A percentile compares a stretch with the other conserved stretches of the same genome.
Conservation (phyloP, 2,888 invertebrate genomes). For the Poecilus cupreus region DNA sequence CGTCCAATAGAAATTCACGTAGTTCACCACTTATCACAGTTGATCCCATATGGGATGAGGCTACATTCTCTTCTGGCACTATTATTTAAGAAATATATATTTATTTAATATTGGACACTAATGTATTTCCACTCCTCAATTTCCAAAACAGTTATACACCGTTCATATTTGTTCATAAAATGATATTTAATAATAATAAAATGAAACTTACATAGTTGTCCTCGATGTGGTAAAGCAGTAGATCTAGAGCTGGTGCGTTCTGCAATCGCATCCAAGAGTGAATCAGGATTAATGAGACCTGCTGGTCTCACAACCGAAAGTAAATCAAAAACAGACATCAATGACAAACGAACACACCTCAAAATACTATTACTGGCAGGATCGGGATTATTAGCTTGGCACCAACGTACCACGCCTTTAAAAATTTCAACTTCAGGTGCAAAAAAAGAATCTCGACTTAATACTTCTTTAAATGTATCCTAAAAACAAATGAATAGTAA, state of each 20-base stretch:
- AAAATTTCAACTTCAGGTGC: slow-evolving; percentile 97
- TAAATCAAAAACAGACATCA: slow-evolving; percentile 92
- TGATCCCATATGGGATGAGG: slow-evolving; percentile 86
- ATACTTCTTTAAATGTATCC: slow-evolving; percentile 87
- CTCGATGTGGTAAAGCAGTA: slow-evolving; percentile 89
- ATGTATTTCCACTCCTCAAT: too few relatives aligned
- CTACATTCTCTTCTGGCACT: slow-evolving; percentile 96
- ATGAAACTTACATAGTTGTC: slow-evolving; percentile 79
- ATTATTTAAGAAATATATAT: too few relatives aligned
- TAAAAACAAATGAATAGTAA: slow-evolving; percentile 68
- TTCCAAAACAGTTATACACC: too few relatives aligned
- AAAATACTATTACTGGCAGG: slow-evolving; percentile 73
- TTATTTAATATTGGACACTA: too few relatives aligned
- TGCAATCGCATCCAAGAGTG: slow-evolving; percentile 95
- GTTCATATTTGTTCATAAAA: too few relatives aligned
- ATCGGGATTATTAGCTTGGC: slow-evolving; percentile 83
- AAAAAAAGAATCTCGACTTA: slow-evolving; percentile 96
- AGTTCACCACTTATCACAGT: slow-evolving; percentile 94
- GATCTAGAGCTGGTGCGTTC: slow-evolving; percentile 87
- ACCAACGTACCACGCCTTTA: slow-evolving; percentile 91
- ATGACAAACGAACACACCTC: slow-evolving; percentile 84
- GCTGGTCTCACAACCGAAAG: slow-evolving; percentile 92
- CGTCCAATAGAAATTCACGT: slow-evolving; percentile 90
- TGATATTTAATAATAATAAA: too few relatives aligned
- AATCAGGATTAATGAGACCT: slow-evolving; percentile 89